Conservation (phyloP, 2,888 invertebrate genomes). For the Cryptus viduatorius region DNA sequence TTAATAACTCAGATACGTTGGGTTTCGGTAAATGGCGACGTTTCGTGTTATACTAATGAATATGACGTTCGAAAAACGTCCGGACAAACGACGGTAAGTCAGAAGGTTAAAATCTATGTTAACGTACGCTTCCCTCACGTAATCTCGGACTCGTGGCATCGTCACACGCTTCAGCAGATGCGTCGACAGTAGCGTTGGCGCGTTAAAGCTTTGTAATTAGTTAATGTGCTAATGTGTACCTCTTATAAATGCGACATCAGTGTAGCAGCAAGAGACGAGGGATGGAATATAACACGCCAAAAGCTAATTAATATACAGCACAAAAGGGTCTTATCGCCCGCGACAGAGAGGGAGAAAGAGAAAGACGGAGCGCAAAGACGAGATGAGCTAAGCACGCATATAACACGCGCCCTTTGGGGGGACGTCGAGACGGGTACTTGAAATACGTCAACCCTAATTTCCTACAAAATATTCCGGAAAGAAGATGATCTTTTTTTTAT, state of each 20-base stretch:
- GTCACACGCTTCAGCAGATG: not conserved
- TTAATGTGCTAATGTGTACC: constrained; percentile 54
- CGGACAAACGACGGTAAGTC: not conserved
- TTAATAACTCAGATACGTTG: no score
- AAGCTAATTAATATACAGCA: constrained; percentile 54
- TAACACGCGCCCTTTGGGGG: not conserved
- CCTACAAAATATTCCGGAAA: not conserved
- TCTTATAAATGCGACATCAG: constrained; percentile 32
- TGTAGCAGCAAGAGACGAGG: constrained; percentile 4
- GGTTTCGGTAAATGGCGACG: no score
- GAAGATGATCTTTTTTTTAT: not conserved
- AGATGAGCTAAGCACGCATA: not conserved
- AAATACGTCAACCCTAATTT: not conserved
- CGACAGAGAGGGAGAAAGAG: not conserved
- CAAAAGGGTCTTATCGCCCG: constrained; percentile 15
- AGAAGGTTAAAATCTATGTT: not conserved
- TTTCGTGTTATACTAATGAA: not conserved
- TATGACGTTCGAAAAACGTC: not conserved
- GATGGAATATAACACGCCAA: constrained; percentile 40
- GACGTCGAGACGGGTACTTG: not conserved
- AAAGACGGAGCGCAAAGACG: not conserved
- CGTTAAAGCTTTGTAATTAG: constrained; percentile 46
- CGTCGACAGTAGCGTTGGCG: not conserved
- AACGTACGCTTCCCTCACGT: not conserved
- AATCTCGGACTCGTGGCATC: constrained; percentile 21